phyloP scores from a whole-genome alignment of 2,797 vertebrate genomes.

The Eurystomus glaucurus region DNA sequence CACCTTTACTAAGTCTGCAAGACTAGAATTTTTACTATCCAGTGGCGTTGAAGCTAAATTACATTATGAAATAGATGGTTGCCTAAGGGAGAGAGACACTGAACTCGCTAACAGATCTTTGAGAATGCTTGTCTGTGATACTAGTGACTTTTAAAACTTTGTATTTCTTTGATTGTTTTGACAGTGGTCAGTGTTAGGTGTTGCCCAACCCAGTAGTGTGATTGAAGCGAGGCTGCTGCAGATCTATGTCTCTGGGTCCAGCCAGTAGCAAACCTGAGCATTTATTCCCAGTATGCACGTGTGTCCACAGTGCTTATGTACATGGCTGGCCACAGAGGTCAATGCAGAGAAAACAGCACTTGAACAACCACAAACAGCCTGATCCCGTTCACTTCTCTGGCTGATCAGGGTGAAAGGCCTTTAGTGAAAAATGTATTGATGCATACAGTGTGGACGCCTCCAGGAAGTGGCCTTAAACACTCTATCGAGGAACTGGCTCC shows the following conservation, averaged over 20 bases:
- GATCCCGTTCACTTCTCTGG: not conserved
- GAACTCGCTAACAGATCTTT: not conserved
- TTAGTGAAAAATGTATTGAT: not conserved
- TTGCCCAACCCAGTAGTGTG: not conserved
- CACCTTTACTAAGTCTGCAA: not conserved
- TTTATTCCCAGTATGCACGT: not conserved
- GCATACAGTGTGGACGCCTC: not conserved
- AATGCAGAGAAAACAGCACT: accelerated
- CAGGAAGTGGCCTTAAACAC: not conserved
- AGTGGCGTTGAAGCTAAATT: not conserved
- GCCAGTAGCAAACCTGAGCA: not conserved
- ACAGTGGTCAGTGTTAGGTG: not conserved
- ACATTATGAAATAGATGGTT: not conserved
- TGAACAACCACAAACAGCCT: not conserved
- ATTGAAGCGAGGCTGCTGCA: not conserved
- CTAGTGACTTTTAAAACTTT: not conserved
- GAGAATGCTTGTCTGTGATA: not conserved
- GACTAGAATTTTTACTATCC: not conserved
- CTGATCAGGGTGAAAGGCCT: not conserved
- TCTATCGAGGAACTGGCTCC: accelerated
- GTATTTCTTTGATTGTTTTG: not conserved
- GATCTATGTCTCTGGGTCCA: not conserved
- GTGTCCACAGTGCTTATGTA: accelerated
- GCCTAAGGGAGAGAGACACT: not conserved
- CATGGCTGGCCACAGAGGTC: not conserved